A percentile compares a stretch with the other conserved stretches of the same genome.
Conservation (phyloP, 2,797 vertebrate species). For the Vireo griseus region DNA sequence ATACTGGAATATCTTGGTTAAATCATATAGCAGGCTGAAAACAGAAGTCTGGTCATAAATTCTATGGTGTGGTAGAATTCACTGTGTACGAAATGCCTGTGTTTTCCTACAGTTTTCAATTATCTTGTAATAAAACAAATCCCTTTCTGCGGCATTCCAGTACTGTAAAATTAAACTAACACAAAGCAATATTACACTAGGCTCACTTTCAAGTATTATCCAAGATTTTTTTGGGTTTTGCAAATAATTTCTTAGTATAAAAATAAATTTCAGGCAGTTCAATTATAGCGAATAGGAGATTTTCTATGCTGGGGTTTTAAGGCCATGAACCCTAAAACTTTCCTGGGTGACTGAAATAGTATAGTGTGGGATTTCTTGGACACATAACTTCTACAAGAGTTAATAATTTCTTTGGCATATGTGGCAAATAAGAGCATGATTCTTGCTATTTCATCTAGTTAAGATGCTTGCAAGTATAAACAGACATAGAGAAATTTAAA, state of each 20-base stretch:
- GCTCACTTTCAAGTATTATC: neutral
- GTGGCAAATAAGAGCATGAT: neutral
- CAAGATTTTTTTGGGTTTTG: neutral
- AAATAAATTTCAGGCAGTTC: neutral
- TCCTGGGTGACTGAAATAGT: neutral
- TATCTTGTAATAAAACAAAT: neutral
- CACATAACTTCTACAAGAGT: fast-evolving
- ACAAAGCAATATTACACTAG: neutral
- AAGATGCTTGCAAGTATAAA: neutral
- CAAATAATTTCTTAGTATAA: neutral
- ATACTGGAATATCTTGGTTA: neutral
- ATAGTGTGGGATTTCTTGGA: neutral
- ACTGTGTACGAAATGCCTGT: neutral
- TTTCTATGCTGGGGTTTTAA: neutral
- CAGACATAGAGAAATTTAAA: neutral
- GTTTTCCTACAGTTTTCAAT: neutral
- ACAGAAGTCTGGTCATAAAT: neutral
- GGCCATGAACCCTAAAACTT: neutral
- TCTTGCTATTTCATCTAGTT: neutral
- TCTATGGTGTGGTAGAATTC: neutral
- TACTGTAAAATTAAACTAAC: neutral
- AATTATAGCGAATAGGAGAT: neutral
- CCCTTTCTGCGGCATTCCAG: neutral
- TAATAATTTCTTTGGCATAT: neutral
- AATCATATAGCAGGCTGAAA: neutral